phyloP scores from a whole-genome alignment of 2,797 vertebrate genomes.

The Rhinichthys osculus region DNA sequence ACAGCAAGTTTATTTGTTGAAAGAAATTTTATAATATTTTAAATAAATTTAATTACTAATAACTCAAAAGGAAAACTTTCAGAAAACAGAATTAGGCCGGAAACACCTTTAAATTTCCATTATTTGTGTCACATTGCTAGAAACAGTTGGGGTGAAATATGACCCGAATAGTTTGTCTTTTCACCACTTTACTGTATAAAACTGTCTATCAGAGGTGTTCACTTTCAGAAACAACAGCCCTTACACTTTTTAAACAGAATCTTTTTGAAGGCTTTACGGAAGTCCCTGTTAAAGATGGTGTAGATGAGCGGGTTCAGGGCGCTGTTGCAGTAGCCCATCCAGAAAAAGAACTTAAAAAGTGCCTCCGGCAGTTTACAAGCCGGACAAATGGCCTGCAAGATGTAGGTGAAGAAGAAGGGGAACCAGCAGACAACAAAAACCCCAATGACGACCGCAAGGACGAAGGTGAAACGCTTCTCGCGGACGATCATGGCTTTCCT shows the following conservation, averaged over 20 bases:
- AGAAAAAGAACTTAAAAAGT: slow-evolving; percentile 84
- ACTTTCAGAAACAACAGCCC: slow-evolving; percentile 66
- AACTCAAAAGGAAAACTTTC: background rate
- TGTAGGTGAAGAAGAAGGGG: slow-evolving; percentile 86
- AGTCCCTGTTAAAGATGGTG: slow-evolving; percentile 89
- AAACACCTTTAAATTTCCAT: background rate
- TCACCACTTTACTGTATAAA: background rate
- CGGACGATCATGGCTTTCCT: slow-evolving; percentile 82
- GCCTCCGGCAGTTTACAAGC: slow-evolving; percentile 75
- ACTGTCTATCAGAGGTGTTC: background rate
- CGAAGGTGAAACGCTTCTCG: slow-evolving; percentile 89
- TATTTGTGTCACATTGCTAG: background rate
- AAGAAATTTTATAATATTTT: no score
- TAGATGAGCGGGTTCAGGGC: slow-evolving; percentile 91
- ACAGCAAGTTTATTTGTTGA: no score
- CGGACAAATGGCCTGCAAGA: slow-evolving; percentile 78
- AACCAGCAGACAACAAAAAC: slow-evolving; percentile 89
- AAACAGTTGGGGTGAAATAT: background rate
- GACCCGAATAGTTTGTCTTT: background rate
- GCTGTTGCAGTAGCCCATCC: slow-evolving; percentile 90
- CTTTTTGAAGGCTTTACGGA: slow-evolving; percentile 86
- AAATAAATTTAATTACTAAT: background rate
- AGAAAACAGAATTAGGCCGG: background rate
- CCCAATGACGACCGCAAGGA: slow-evolving; percentile 85
- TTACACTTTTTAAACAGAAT: slow-evolving; percentile 79